These are phyloP conservation scores for Stenotaenia linearis DNA, from an alignment of 2,888 invertebrate genomes.

Conservation along the genomic window DNA sequence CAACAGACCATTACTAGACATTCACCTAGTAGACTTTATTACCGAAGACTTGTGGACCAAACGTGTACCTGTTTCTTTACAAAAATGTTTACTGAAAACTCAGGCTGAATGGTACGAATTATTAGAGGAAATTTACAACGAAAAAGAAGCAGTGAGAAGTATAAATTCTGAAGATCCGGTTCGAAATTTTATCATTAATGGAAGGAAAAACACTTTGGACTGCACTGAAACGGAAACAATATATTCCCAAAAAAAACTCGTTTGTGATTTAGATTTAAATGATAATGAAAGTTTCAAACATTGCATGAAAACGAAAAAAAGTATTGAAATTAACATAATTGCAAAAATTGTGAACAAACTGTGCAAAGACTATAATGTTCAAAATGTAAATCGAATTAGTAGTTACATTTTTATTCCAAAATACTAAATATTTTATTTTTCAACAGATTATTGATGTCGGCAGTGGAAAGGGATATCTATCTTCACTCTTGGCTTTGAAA, in stretches of 20 bases:
- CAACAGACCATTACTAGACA: not conserved
- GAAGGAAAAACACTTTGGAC: not conserved
- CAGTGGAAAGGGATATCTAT: slow-evolving; percentile 82
- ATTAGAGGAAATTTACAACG: not conserved
- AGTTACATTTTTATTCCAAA: not conserved
- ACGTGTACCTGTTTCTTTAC: slow-evolving; percentile 52
- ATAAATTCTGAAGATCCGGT: not conserved
- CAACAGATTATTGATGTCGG: slow-evolving; percentile 71
- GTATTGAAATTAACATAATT: slow-evolving; percentile 68
- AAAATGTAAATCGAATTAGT: not conserved
- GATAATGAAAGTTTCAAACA: slow-evolving; percentile 37
- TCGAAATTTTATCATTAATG: not conserved
- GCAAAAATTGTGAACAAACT: slow-evolving; percentile 53
- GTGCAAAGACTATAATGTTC: slow-evolving; percentile 39
- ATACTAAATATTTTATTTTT: slow-evolving; percentile 38
- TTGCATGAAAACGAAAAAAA: slow-evolving; percentile 74
- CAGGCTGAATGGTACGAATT: not conserved
- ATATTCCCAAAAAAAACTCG: slow-evolving; percentile 24
- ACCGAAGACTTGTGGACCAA: slow-evolving; percentile 61
- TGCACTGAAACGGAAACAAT: too few relatives aligned
- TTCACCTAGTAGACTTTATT: slow-evolving; percentile 68
- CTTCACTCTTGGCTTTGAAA: slow-evolving; percentile 65
- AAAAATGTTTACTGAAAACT: not conserved
- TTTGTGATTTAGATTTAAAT: not conserved
- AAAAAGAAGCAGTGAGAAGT: slow-evolving; percentile 41